phyloP scores from a whole-genome alignment of 2,888 invertebrate genomes.

The Iphiclides podalirius region DNA sequence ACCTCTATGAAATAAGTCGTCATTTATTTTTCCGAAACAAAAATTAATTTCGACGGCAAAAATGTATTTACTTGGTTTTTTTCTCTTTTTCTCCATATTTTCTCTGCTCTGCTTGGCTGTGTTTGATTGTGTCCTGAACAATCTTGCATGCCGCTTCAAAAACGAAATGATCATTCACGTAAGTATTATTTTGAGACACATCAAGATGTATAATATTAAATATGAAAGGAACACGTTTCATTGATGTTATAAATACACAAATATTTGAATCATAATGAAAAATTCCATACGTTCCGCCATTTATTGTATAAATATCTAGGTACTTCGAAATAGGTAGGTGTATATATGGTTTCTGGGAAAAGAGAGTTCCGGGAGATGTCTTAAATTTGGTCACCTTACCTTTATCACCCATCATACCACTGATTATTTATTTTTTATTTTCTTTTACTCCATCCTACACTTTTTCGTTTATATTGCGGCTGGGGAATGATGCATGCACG shows the following conservation, averaged over 20 bases:
- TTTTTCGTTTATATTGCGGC: slow-evolving; percentile 72
- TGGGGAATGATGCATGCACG: slow-evolving; percentile 76
- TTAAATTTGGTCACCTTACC: slow-evolving; percentile 54
- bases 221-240: slow-evolving; percentile 34
- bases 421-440: slow-evolving; percentile 46
- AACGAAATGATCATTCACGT: slow-evolving; percentile 86
- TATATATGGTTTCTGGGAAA: slow-evolving; percentile 20
- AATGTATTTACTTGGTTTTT: slow-evolving; percentile 86
- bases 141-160: slow-evolving; percentile 88
- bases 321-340: slow-evolving; percentile 29
- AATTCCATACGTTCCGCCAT: slow-evolving; percentile 18
- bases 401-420: slow-evolving; percentile 64
- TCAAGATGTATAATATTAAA: slow-evolving; percentile 51
- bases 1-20: slow-evolving; percentile 72
- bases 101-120: slow-evolving; percentile 92
- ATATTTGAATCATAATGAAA: slow-evolving; percentile 25
- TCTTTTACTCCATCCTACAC: slow-evolving; percentile 72
- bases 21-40: slow-evolving; percentile 70
- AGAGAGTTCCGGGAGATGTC: slow-evolving; percentile 32
- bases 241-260: slow-evolving; percentile 36
- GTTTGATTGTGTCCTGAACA: slow-evolving; percentile 90
- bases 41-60: slow-evolving; percentile 76
- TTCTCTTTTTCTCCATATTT: slow-evolving; percentile 88
- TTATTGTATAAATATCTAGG: slow-evolving; percentile 22
- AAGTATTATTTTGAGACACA: slow-evolving; percentile 84